These are phyloP conservation scores for Strigops habroptila DNA, from an alignment of 2,113 vertebrate species.

Conservation along the genomic window DNA sequence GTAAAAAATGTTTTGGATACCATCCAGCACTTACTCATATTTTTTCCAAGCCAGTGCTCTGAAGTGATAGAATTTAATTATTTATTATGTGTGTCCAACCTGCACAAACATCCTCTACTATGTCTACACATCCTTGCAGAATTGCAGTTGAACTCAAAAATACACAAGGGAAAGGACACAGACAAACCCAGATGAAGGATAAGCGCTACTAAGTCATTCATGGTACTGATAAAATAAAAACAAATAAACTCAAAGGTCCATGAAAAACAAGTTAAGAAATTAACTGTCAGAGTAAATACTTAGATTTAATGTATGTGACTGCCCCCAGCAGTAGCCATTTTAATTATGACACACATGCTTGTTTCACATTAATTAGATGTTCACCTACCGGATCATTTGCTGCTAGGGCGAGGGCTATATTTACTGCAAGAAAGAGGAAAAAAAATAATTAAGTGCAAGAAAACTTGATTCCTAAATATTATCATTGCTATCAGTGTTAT, in stretches of 20 bases:
- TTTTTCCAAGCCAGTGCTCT: neutral
- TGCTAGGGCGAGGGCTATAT: conserved; percentile 88
- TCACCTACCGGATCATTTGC: conserved; percentile 86
- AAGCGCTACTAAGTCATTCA: neutral
- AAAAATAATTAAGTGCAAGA: conserved; percentile 3
- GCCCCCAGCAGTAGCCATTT: neutral
- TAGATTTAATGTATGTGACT: neutral
- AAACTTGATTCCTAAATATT: neutral
- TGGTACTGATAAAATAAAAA: neutral
- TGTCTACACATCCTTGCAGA: neutral
- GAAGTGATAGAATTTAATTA: neutral
- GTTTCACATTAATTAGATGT: neutral
- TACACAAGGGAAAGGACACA: neutral
- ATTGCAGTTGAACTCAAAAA: neutral
- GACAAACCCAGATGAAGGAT: neutral
- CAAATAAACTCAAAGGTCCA: neutral
- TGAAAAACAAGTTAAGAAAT: neutral
- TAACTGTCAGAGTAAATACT: neutral
- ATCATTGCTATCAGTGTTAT: neutral
- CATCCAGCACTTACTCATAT: neutral
- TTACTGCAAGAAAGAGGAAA: conserved; percentile 81
- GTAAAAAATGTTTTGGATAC: neutral
- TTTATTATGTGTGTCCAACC: neutral
- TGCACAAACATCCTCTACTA: neutral
- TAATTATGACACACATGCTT: neutral